Evolutionary conservation across 2,113 vertebrate species (phyloP), one percentile per base, ranked within the genome.

Genomic region (Callipepla californica): DNA sequence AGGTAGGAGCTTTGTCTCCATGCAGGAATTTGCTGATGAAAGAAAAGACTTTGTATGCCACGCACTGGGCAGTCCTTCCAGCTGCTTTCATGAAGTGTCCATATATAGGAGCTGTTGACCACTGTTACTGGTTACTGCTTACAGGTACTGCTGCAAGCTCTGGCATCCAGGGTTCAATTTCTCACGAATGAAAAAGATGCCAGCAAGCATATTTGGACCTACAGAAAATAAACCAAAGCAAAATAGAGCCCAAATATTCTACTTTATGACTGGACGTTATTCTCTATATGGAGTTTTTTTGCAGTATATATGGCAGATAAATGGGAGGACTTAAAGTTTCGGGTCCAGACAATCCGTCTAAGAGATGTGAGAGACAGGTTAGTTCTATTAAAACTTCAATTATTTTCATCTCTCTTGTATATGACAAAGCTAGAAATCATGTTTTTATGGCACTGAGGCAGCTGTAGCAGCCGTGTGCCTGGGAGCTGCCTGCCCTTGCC

Each of bases 81-180:
- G 55, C 38, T 0, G 0, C 15, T 82, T 7, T 4, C 38, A 59
- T 23, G 34, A 59, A 6, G 28, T 38, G 20, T 23, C 32, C 13
- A n/a, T 44, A 14, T 44, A 4, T 45, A 40, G 44, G 36, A 57
- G 58, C 38, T 88, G 44, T 38, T 81, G 28, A 68, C 3, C 9
- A 13, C 57, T 84, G 34, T 51, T 55, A 22, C 0, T 0, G 0
- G 59, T 19, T 0, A 1, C 55, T 53, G 25, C 26, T 80, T 55
- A 72, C 28, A 8, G 70, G 20, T 65, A 18, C 26, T 3, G 1
- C 34, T 59, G 3, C 38, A 1, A n/a, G 38, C 9, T 42, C 6
- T 75, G 48, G 63, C 45, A 51, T 11, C 0, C 0, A 66, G 67
- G 15, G 40, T 57, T 91, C 26, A 34, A 0, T 23, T n/a, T 92